Conservation (phyloP, 1,140 invertebrate species). For the Colletes gigas region DNA sequence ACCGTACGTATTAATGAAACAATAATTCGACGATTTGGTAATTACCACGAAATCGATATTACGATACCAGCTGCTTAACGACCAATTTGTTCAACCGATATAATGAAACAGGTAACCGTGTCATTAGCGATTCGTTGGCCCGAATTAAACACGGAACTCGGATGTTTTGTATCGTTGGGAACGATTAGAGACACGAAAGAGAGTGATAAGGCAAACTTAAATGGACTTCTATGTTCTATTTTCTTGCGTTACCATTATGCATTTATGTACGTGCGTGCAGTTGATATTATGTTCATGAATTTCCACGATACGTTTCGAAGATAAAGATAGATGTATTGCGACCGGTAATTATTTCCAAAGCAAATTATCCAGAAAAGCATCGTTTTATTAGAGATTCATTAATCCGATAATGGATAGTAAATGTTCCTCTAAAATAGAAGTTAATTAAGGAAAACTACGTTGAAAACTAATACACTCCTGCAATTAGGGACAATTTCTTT, state of each 20-base stretch:
- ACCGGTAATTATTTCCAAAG: too few relatives aligned
- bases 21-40: conserved; percentile 17
- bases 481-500: too few relatives aligned
- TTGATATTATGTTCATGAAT: not conserved
- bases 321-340: too few relatives aligned
- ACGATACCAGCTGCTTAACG: not conserved
- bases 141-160: not conserved
- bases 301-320: not conserved
- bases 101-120: conserved; percentile 6
- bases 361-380: too few relatives aligned
- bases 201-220: not conserved
- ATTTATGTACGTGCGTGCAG: not conserved
- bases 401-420: too few relatives aligned
- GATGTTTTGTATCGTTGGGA: not conserved
- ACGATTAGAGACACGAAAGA: not conserved
- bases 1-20: not conserved
- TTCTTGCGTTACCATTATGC: not conserved
- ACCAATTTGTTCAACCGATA: conserved; percentile 10
- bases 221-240: too few relatives aligned
- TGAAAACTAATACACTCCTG: too few relatives aligned
- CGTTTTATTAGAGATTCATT: too few relatives aligned
- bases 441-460: too few relatives aligned
- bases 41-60: conserved; percentile 8
- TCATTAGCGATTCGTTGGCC: conserved; percentile 15
- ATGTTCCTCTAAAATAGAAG: too few relatives aligned